Evolutionary conservation across 53 echinoderm and acorn worm species (phyloP).

Genomic region (Temnopleurus reevesii): DNA sequence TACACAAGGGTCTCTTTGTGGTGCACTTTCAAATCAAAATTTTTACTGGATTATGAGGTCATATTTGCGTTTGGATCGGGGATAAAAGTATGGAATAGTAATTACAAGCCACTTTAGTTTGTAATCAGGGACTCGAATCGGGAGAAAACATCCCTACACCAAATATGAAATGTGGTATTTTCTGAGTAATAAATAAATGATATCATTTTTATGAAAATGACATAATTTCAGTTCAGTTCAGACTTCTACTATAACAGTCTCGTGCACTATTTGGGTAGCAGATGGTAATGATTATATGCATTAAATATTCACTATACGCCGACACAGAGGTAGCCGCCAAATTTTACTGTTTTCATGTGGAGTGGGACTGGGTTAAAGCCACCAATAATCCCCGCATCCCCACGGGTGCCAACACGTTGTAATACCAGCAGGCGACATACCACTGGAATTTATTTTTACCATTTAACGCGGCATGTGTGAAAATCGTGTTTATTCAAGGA

Average conservation of each 20-base stretch:
- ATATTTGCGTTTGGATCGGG: conserved; percentile 3
- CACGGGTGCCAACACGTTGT: conserved; percentile 1
- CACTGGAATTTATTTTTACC: neutral
- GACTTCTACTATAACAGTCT: too few relatives aligned
- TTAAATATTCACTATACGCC: neutral
- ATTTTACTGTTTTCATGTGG: neutral
- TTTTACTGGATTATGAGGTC: conserved; percentile 19
- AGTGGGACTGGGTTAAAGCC: neutral
- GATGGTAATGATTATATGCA: neutral
- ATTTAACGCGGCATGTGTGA: conserved; percentile 13
- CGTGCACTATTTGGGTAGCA: neutral
- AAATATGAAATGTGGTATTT: neutral
- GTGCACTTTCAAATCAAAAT: neutral
- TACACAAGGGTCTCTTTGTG: conserved; percentile 27
- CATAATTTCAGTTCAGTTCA: too few relatives aligned
- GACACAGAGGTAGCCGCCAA: neutral
- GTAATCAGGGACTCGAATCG: neutral
- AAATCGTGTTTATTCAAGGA: conserved; percentile 20
- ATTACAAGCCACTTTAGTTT: conserved; percentile 30
- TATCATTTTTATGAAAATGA: too few relatives aligned
- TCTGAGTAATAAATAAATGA: conserved; percentile 25
- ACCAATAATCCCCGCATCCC: neutral
- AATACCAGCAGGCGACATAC: neutral
- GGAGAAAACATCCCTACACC: neutral
- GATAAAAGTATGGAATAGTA: conserved; percentile 2